These are phyloP conservation scores for Drosophila kambysellisi DNA, from an alignment of 2,888 invertebrate genomes.

Conservation along the genomic window DNA sequence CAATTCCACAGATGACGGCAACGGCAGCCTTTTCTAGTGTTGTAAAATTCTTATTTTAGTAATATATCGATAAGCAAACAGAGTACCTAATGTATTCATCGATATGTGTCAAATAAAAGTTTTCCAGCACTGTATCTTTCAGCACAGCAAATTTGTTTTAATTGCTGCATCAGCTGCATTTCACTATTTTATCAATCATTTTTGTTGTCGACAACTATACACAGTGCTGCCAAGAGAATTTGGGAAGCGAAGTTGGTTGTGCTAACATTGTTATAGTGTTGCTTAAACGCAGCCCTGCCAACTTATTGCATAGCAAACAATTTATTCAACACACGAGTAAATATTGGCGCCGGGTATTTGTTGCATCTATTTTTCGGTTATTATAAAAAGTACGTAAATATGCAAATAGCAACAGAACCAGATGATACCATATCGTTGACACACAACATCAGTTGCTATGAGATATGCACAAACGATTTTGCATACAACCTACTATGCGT, in stretches of 20 bases:
- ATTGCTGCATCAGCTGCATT: too few relatives aligned
- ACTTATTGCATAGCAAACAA: background rate
- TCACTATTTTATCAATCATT: too few relatives aligned
- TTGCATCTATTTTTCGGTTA: background rate
- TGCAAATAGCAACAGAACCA: slow-evolving; percentile 81
- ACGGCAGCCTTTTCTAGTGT: slow-evolving; percentile 49
- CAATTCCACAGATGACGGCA: slow-evolving; percentile 63
- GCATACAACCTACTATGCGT: slow-evolving; percentile 88
- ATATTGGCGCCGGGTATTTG: slow-evolving; percentile 39
- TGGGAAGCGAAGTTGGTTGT: slow-evolving; percentile 19
- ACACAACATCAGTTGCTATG: slow-evolving; percentile 87
- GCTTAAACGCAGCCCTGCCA: background rate
- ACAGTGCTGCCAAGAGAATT: slow-evolving; percentile 7
- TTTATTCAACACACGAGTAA: slow-evolving; percentile 29
- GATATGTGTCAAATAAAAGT: background rate
- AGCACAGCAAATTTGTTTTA: too few relatives aligned
- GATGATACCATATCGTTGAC: slow-evolving; percentile 86
- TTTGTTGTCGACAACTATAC: background rate
- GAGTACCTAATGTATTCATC: background rate
- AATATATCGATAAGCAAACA: slow-evolving; percentile 16
- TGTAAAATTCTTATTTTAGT: background rate
- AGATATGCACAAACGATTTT: slow-evolving; percentile 88
- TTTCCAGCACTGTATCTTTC: slow-evolving; percentile 2
- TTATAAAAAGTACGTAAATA: slow-evolving; percentile 46
- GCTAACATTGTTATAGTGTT: background rate